phyloP scores from a whole-genome alignment of 1,140 invertebrate genomes.

The Agrilus planipennis region DNA sequence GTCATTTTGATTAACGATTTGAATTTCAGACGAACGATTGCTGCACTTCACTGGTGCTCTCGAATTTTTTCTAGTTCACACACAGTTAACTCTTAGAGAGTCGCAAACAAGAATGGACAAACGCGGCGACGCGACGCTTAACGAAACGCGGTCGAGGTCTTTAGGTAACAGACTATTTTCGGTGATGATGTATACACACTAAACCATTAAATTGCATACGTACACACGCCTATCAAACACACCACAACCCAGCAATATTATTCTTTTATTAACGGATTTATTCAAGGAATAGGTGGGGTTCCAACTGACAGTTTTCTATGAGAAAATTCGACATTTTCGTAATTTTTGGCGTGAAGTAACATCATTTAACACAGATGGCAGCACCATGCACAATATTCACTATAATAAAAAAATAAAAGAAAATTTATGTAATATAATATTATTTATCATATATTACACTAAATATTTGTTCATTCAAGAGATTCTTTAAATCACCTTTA shows the following conservation, averaged over 20 bases:
- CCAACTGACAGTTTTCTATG: constrained; percentile 1
- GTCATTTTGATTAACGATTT: constrained; percentile 32
- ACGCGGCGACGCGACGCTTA: constrained; percentile 4
- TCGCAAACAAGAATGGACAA: constrained; percentile 13
- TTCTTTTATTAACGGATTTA: constrained; percentile 8
- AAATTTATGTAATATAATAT: background rate
- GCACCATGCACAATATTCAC: background rate
- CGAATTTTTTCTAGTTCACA: constrained; percentile 3
- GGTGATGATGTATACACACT: constrained; percentile 19
- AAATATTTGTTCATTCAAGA: no score
- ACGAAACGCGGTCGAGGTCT: constrained; percentile 24
- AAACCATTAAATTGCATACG: background rate
- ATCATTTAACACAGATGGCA: constrained; percentile 7
- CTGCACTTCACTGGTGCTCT: no score
- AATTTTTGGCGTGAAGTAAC: background rate
- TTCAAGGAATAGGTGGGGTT: constrained; percentile 9
- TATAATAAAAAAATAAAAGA: background rate
- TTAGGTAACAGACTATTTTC: constrained; percentile 29
- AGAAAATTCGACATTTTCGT: constrained; percentile 4
- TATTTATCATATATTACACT: background rate
- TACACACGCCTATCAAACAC: background rate
- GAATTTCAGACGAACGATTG: no score
- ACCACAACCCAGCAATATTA: no score
- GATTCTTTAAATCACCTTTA: no score
- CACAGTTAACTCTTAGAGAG: constrained; percentile 1